phyloP scores from a whole-genome alignment of 2,797 vertebrate genomes.

The Clarias fuscus region DNA sequence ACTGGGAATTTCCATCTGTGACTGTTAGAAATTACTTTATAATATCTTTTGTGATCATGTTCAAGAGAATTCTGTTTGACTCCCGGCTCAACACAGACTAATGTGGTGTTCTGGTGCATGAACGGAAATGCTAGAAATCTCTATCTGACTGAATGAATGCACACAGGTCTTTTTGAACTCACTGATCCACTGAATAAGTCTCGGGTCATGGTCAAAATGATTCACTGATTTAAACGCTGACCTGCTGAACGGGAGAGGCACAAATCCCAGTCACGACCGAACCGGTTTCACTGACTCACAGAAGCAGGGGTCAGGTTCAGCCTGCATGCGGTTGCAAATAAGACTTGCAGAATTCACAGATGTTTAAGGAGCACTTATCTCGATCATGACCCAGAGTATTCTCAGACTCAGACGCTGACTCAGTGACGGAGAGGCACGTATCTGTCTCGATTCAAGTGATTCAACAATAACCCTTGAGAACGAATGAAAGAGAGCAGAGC shows the following conservation, averaged over 20 bases:
- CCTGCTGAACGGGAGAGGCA: background rate
- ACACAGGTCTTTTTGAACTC: background rate
- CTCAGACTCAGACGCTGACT: background rate
- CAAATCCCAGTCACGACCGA: background rate
- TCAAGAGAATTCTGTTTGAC: background rate
- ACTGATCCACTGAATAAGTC: background rate
- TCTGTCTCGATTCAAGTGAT: background rate
- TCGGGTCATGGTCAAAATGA: background rate
- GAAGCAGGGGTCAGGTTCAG: background rate
- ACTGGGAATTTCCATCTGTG: too few relatives aligned
- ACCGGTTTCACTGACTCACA: background rate
- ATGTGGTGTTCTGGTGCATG: too few relatives aligned
- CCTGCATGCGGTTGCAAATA: background rate
- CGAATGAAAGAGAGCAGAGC: background rate
- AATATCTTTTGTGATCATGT: background rate
- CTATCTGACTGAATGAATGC: slow-evolving; percentile 1
- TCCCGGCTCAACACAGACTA: background rate
- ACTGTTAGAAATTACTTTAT: too few relatives aligned
- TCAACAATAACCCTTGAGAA: background rate
- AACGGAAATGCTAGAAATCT: background rate
- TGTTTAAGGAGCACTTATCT: background rate
- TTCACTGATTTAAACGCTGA: background rate
- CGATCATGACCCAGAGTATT: background rate
- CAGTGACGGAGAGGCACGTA: background rate
- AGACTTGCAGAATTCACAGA: background rate